Base-by-base conservation (phyloP, 2,113 vertebrate species). In the Stegostoma tigrinum region DNA sequence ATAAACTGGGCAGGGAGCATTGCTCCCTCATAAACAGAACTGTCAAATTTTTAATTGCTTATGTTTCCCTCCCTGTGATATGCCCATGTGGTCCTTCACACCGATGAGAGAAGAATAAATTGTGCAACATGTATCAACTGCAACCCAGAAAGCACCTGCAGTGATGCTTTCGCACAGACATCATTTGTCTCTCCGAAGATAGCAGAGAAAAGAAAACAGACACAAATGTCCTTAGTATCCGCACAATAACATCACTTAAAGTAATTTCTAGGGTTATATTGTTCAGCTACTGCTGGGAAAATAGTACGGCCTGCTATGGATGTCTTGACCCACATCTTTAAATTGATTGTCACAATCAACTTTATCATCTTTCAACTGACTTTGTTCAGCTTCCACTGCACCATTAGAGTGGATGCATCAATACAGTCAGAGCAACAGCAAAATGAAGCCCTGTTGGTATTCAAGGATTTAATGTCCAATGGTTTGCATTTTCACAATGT, bases 221-320 rank as follows among this genome's bases (percentile, higher is more conserved):
- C 24, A 66, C 55, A 66, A 38, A 93, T 93, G 61, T 64, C 5
- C 19, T 64, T 10, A 42, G 27, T 34, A 66, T 66, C 34, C 61
- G 67, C 34, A 93, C n/a, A 64, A 93, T 93, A 93, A 93, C 61
- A 93, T 93, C 89, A 1, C 5, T 66, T n/a, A 66, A 34, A 66
- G n/a, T 23, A 66, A 66, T 93, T 93, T 93, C 34, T 61, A 61
- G 19, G n/a, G 17, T 24, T 67, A 61, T 12, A 93, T 93, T 64
- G 66, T 38, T 64, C 38, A 93, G n/a, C 30, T 93, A 38, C 52
- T 90, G 52, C 87, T 90, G 87, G 61, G 89, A 61, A 93, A 93
- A 93, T 67, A 67, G 89, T 38, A 64, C 8, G 23, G 61, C 38
- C 4, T 23, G 21, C 42, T 38, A 93, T 61, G 38, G 89, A 42